phyloP scores from a whole-genome alignment of 2,888 invertebrate genomes.

The Rugalucina vietnamica region DNA sequence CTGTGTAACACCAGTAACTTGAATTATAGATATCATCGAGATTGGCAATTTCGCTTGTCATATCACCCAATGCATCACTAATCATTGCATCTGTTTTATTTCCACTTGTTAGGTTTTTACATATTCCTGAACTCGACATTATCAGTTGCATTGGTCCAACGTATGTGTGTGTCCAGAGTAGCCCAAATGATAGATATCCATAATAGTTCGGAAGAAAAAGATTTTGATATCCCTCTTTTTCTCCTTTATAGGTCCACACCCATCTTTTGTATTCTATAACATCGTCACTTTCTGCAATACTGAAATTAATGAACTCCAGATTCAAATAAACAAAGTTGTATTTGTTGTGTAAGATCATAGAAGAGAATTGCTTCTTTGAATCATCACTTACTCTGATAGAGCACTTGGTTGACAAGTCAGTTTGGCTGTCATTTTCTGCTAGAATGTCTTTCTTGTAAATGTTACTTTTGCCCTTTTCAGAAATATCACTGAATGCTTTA shows the following conservation, averaged over 20 bases:
- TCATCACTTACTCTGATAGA: neutral
- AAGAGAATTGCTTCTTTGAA: conserved; percentile 18
- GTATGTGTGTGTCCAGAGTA: conserved; percentile 30
- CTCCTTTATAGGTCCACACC: conserved; percentile 53
- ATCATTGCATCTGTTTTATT: conserved; percentile 26
- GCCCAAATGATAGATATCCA: conserved; percentile 49
- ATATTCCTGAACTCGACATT: conserved; percentile 3
- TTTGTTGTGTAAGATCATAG: neutral
- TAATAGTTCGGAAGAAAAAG: conserved; percentile 44
- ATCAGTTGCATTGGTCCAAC: neutral
- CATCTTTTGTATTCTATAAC: conserved; percentile 38
- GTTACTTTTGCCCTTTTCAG: too few species aligned
- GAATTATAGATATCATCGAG: conserved; percentile 35
- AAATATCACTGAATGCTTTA: too few species aligned
- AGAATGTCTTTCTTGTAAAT: too few species aligned
- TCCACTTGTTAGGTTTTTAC: conserved; percentile 29
- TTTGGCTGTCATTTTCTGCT: too few species aligned
- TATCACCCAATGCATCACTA: conserved; percentile 37
- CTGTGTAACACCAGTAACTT: conserved; percentile 52
- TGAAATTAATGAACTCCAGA: conserved; percentile 19
- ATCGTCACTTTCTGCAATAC: conserved; percentile 13
- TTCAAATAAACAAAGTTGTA: conserved; percentile 43
- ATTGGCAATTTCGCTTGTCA: conserved; percentile 34
- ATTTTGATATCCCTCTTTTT: conserved; percentile 36
- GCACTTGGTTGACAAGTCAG: too few species aligned